phyloP scores from a whole-genome alignment of 2,888 invertebrate genomes.

The Lepetodrilus schrolli region DNA sequence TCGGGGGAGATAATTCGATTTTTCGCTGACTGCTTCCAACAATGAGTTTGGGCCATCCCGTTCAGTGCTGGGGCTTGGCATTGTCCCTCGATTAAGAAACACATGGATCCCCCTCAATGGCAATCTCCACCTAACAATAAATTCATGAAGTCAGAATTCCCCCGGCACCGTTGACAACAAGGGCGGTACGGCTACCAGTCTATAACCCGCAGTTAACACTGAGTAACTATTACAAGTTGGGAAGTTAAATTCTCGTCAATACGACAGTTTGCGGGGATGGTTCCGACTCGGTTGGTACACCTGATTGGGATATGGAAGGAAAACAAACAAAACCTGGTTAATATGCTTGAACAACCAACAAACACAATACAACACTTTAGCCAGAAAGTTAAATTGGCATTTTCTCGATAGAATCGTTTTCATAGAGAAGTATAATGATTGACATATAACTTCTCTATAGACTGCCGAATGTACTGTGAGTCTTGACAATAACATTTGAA shows the following conservation, averaged over 20 bases:
- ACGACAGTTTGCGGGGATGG: not conserved
- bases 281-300: too few species aligned
- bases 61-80: not conserved
- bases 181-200: not conserved
- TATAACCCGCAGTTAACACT: not conserved
- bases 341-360: too few species aligned
- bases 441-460: too few species aligned
- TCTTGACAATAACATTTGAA: too few species aligned
- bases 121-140: constrained; percentile 4
- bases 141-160: constrained; percentile 1
- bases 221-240: not conserved
- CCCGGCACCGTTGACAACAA: not conserved
- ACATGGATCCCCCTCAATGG: constrained; percentile 13
- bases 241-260: not conserved
- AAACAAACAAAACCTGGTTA: too few species aligned
- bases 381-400: too few species aligned
- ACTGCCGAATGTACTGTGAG: too few species aligned
- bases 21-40: constrained; percentile 26
- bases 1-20: constrained; percentile 28
- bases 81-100: constrained; percentile 18
- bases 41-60: constrained; percentile 8
- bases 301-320: too few species aligned
- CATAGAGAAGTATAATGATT: too few species aligned
- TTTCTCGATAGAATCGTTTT: too few species aligned
- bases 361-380: too few species aligned